phyloP scores from a whole-genome alignment of 2,113 vertebrate species.

The Synchiropus splendidus region DNA sequence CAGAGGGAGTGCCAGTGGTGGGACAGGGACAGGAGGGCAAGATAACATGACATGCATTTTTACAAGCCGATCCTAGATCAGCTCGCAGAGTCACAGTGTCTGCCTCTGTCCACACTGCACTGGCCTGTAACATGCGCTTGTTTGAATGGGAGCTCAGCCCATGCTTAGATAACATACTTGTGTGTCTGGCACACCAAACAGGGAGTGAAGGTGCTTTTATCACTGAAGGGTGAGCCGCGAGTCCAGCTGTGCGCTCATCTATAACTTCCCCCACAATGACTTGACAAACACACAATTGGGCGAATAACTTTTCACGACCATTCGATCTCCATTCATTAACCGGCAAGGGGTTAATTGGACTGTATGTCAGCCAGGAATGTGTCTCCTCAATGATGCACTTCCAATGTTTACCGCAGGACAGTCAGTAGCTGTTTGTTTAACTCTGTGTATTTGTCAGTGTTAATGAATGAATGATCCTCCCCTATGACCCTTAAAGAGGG shows the following conservation, averaged over 20 bases:
- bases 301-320: constrained; percentile 7
- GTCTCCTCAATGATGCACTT: constrained; percentile 29
- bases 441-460: constrained; percentile 39
- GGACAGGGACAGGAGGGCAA: constrained; percentile 33
- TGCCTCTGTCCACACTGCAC: constrained; percentile 7
- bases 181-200: constrained; percentile 9
- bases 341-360: constrained; percentile 39
- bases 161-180: constrained; percentile 26
- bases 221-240: constrained; percentile 16
- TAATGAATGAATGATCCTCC: constrained; percentile 56
- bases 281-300: constrained; percentile 33
- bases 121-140: constrained; percentile 1
- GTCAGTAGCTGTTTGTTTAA: constrained; percentile 44
- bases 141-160: background rate
- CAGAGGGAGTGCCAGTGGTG: constrained; percentile 51
- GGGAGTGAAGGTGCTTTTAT: constrained; percentile 29
- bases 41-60: constrained; percentile 39
- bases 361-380: constrained; percentile 45
- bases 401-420: constrained; percentile 25
- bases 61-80: constrained; percentile 17
- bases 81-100: background rate
- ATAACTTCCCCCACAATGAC: constrained; percentile 20
- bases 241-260: constrained; percentile 22
- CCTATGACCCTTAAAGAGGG: constrained; percentile 36
- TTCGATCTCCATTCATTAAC: constrained; percentile 19